phyloP scores from a whole-genome alignment of 2,113 vertebrate genomes.

The Varanus salvator region DNA sequence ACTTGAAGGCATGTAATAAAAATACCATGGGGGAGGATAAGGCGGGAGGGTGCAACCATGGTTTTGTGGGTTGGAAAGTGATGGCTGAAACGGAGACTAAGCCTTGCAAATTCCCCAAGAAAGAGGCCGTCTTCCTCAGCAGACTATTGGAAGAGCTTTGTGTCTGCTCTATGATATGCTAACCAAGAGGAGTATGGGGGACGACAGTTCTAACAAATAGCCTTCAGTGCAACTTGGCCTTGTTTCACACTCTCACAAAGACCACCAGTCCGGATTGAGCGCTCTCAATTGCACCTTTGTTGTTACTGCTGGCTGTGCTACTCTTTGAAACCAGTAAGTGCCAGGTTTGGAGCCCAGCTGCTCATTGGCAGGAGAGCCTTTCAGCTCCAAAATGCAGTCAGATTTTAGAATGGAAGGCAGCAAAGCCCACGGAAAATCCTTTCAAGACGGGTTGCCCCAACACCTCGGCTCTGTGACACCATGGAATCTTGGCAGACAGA shows the following conservation, averaged over 20 bases:
- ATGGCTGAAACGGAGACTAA: neutral
- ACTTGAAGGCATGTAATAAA: no score
- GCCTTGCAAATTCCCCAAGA: no score
- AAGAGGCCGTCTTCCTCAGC: no score
- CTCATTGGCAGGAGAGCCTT: neutral
- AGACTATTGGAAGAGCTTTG: neutral
- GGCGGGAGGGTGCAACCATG: no score
- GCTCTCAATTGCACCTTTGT: neutral
- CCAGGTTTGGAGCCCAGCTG: constrained; percentile 20
- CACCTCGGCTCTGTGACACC: neutral
- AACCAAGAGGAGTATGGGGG: neutral
- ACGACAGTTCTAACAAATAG: neutral
- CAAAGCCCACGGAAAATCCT: neutral
- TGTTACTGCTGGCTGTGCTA: neutral
- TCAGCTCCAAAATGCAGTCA: neutral
- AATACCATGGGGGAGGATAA: neutral
- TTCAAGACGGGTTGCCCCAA: neutral
- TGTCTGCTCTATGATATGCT: neutral
- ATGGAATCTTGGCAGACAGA: neutral
- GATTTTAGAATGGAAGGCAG: neutral
- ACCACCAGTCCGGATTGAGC: neutral
- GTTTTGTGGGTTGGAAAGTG: neutral
- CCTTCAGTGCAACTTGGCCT: neutral
- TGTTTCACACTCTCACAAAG: constrained; percentile 1
- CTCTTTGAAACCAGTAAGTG: constrained; percentile 22